A percentile compares a stretch with the other conserved stretches of the same genome.
phyloP scores from a whole-genome alignment of 2,113 vertebrate genomes.

The Trematomus loennbergii region DNA sequence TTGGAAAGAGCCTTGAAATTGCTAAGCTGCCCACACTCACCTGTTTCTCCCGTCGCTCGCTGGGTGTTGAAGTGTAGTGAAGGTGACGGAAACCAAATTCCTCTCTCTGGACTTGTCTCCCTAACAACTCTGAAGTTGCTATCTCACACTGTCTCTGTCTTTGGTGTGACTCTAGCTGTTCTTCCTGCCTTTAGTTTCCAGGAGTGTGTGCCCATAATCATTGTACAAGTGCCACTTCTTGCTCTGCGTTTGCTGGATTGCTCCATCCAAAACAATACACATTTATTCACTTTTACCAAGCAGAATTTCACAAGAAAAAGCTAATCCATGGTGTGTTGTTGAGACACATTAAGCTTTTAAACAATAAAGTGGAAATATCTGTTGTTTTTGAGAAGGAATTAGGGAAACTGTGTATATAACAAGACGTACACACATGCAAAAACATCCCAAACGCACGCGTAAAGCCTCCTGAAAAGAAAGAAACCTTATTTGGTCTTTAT shows the following conservation, averaged over 20 bases:
- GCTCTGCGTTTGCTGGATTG: conserved; percentile 20
- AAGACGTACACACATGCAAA: conserved; percentile 10
- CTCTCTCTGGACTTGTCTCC: conserved; percentile 26
- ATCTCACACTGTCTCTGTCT: conserved; percentile 14
- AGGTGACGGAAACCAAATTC: conserved; percentile 52
- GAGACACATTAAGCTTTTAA: background rate
- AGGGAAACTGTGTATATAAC: background rate
- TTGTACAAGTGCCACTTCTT: conserved; percentile 21
- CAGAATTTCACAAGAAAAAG: conserved; percentile 2
- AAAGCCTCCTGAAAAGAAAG: conserved; percentile 19
- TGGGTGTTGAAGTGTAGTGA: conserved; percentile 35
- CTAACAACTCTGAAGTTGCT: conserved; percentile 28
- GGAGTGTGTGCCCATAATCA: conserved; percentile 19
- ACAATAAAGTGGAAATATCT: background rate
- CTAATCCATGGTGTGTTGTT: background rate
- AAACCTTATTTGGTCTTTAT: conserved; percentile 41
- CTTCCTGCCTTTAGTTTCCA: conserved; percentile 38
- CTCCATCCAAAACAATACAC: background rate
- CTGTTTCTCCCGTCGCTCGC: background rate
- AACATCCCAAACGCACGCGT: conserved; percentile 2
- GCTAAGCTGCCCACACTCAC: conserved; percentile 24
- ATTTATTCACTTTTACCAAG: background rate
- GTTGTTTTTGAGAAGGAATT: background rate
- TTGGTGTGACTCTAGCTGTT: conserved; percentile 4
- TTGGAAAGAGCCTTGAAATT: conserved; percentile 21